Evolutionary conservation across 1,140 invertebrate species (phyloP).

Genomic region (Drosophila rhopaloa): DNA sequence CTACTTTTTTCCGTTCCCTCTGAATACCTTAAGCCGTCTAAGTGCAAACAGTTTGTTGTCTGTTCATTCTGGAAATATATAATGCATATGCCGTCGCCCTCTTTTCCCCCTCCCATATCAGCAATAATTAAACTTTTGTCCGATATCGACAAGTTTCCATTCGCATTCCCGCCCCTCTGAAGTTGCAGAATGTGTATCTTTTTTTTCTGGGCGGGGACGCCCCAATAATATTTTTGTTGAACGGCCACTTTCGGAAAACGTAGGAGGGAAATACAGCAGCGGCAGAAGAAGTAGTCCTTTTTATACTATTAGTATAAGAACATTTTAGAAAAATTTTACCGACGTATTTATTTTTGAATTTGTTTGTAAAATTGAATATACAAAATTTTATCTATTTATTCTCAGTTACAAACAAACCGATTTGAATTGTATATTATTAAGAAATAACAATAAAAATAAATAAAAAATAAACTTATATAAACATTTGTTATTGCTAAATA

Average conservation of each 20-base stretch:
- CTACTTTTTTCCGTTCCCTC: neutral
- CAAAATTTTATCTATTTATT: no score
- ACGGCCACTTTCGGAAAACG: conserved; percentile 18
- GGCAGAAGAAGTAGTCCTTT: neutral
- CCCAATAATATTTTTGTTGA: conserved; percentile 50
- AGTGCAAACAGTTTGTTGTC: conserved; percentile 54
- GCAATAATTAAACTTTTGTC: conserved; percentile 49
- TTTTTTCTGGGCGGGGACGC: conserved; percentile 9
- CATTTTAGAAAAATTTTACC: no score
- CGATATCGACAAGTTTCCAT: conserved; percentile 28
- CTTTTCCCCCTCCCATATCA: neutral
- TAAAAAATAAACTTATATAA: no score
- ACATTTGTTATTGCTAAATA: no score
- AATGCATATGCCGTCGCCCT: conserved; percentile 13
- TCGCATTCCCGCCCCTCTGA: conserved; percentile 6
- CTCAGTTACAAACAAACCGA: no score
- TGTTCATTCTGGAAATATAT: conserved; percentile 31
- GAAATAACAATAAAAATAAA: no score
- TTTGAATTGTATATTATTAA: no score
- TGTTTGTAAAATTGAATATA: no score
- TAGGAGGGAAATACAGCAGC: neutral
- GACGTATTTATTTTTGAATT: no score
- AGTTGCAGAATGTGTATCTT: conserved; percentile 41
- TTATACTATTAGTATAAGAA: neutral
- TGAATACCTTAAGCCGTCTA: conserved; percentile 33